Evolutionary conservation across 2,888 invertebrate genomes (phyloP).

Genomic region (Malacosoma neustria): DNA sequence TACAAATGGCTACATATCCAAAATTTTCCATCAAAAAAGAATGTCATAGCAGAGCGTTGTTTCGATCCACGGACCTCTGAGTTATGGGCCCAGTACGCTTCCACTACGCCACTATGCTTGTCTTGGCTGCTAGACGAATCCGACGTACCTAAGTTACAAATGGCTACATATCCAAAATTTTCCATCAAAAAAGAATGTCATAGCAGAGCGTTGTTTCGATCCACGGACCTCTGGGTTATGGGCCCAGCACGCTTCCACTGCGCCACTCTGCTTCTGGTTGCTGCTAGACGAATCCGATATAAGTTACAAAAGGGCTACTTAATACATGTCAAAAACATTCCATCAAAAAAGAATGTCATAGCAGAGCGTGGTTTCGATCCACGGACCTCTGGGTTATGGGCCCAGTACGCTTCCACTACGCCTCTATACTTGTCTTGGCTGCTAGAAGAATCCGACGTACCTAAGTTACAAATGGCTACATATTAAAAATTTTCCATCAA

Average conservation of each 20-base stretch:
- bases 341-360: slow-evolving; percentile 28
- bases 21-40: too few relatives aligned
- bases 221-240: slow-evolving; percentile 95
- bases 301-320: too few relatives aligned
- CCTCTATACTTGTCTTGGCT: slow-evolving; percentile 81
- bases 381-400: slow-evolving; percentile 94
- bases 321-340: background rate
- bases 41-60: slow-evolving; percentile 80
- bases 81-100: slow-evolving; percentile 91
- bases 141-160: too few relatives aligned
- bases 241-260: slow-evolving; percentile 90
- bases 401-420: slow-evolving; percentile 90
- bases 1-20: too few relatives aligned
- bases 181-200: slow-evolving; percentile 6
- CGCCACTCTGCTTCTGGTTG: slow-evolving; percentile 81
- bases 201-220: slow-evolving; percentile 90
- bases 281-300: background rate
- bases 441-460: too few relatives aligned
- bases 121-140: too few relatives aligned
- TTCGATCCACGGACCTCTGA: slow-evolving; percentile 93
- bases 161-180: too few relatives aligned
- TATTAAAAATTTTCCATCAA: too few relatives aligned
- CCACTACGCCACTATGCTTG: slow-evolving; percentile 88
- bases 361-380: slow-evolving; percentile 91
- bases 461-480: too few relatives aligned